Percentiles rank a stretch among this genome's conserved stretches.
These are phyloP conservation scores for Melanostoma scalare DNA, from an alignment of 2,888 invertebrate genomes.

Conservation along the genomic window DNA sequence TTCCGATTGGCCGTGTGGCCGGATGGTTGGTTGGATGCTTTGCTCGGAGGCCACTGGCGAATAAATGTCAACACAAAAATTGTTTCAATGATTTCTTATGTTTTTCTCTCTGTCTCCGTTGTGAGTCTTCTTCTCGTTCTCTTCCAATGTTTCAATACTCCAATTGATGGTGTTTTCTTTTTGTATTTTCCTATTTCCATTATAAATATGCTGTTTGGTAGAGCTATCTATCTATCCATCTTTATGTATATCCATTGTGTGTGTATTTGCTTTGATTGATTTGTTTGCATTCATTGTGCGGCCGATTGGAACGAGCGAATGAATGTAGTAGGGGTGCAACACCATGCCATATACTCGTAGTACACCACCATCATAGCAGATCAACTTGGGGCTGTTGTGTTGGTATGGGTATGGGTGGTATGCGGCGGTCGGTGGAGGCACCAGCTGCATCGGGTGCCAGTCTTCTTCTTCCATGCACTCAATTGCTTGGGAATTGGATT, in stretches of 20 bases:
- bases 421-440: conserved; percentile 23
- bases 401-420: too few relatives aligned
- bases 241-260: conserved; percentile 38
- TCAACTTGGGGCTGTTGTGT: too few relatives aligned
- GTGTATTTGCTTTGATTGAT: conserved; percentile 71
- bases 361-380: too few relatives aligned
- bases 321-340: background rate
- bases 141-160: background rate
- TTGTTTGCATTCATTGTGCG: conserved; percentile 69
- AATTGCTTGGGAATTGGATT: conserved; percentile 47
- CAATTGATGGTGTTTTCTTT: conserved; percentile 9
- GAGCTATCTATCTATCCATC: background rate
- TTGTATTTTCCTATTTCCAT: conserved; percentile 53
- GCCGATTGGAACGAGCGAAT: background rate
- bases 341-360: background rate
- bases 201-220: conserved; percentile 39
- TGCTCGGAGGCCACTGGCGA: conserved; percentile 59
- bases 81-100: conserved; percentile 69
- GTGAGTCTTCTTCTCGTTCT: background rate
- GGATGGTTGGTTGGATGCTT: conserved; percentile 49
- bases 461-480: conserved; percentile 21
- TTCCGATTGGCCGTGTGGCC: conserved; percentile 67
- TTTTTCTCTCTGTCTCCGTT: conserved; percentile 15
- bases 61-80: conserved; percentile 73
- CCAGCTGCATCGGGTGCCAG: conserved; percentile 52